Percentiles rank a stretch among this genome's conserved stretches.
Evolutionary conservation across 2,888 invertebrate genomes (phyloP).

Genomic region (Drosophila algonquin): DNA sequence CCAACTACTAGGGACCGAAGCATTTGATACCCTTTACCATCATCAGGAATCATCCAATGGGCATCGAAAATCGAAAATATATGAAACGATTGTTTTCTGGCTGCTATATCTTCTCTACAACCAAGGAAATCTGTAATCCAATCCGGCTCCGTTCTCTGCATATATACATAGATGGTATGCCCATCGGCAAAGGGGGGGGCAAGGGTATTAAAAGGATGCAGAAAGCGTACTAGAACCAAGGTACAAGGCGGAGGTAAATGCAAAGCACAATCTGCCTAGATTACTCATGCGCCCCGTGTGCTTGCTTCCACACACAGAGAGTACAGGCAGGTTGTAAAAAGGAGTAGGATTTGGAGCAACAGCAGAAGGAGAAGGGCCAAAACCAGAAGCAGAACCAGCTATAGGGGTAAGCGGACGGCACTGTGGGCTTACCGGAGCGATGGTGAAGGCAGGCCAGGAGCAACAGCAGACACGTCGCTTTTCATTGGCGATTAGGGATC

Average conservation of each 20-base stretch:
- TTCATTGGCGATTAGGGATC: neutral
- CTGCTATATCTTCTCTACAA: too few relatives aligned
- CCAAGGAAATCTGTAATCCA: too few relatives aligned
- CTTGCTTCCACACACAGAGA: slow-evolving; percentile 6
- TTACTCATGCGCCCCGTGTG: slow-evolving; percentile 49
- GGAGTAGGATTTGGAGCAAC: too few relatives aligned
- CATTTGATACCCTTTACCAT: neutral
- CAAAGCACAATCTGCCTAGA: slow-evolving; percentile 50
- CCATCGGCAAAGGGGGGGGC: too few relatives aligned
- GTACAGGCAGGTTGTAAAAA: neutral
- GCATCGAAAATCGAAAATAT: too few relatives aligned
- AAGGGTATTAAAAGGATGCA: slow-evolving; percentile 32
- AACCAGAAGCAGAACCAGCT: neutral
- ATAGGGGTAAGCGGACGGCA: neutral
- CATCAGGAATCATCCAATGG: too few relatives aligned
- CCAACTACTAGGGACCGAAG: neutral
- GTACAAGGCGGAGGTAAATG: slow-evolving; percentile 12
- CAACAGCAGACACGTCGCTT: neutral
- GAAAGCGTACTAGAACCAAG: neutral
- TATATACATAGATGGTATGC: too few relatives aligned
- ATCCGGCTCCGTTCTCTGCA: too few relatives aligned
- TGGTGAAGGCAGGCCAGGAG: neutral
- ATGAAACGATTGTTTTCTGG: too few relatives aligned
- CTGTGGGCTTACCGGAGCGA: slow-evolving; percentile 6
- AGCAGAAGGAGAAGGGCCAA: neutral